Evolutionary conservation across 2,113 vertebrate genomes (phyloP), one percentile per base, ranked within the genome.

Genomic region (Arothron firmamentum): DNA sequence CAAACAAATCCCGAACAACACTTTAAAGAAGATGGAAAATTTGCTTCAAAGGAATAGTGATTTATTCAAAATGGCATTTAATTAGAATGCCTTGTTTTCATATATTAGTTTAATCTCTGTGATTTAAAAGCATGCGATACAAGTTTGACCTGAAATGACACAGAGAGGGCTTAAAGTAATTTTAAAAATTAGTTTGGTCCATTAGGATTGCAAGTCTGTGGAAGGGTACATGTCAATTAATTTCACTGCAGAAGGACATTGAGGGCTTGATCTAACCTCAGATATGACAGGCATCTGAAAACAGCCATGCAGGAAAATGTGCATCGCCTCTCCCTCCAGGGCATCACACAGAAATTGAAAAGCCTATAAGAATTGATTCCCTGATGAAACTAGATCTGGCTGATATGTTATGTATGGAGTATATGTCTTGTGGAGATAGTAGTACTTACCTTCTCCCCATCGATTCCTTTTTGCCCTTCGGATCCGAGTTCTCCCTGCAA

Each of bases 381-480:
- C 76, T 79, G 79, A 85, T 65, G 77, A 87, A 83, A 80, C 76
- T 61, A 70, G 70, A 84, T 74, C 72, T 77, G 68, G 78, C 65
- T 81, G 83, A 88, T 86, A 79, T 80, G 82, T 73, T 67, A 82
- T 85, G 79, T 85, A 86, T 85, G 80, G 76, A 84, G 80, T 83
- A 83, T 83, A 76, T 84, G 80, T 82, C 80, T 70, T 52, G 76
- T 74, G 82, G 72, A 82, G 73, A 81, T 78, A 77, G 77, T 56
- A 67, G 72, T 81, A 77, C 88, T 82, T 87, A 92, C 90, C 85
- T 87, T 90, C 72, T 84, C 79, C 55, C 87, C 88, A 83, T 85
- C 70, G 65, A 85, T 81, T 70, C 84, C 87, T 62, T 77, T 79
- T 67, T 75, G 70, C 72, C 90, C 88, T 63, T 77, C 79, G 79